Base-by-base conservation (phyloP, 2,888 invertebrate genomes). In the Scaptodrosophila latifasciaeformis region DNA sequence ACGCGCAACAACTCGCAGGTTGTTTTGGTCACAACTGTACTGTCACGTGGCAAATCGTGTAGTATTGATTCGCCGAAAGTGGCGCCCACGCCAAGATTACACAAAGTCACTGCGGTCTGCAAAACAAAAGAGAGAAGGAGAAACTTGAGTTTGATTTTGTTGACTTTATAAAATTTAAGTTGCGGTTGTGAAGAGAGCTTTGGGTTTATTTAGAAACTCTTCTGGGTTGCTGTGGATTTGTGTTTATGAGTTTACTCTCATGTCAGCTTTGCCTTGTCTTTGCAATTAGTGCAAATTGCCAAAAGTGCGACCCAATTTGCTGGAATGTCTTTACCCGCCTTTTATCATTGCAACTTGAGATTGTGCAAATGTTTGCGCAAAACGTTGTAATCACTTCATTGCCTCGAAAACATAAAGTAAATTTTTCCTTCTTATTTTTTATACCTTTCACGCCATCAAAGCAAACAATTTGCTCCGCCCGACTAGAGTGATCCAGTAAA, bases 51-150 rank as follows among this genome's bases (percentile, higher is more conserved):
- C 63, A 91, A 88, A 84, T 92, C 92, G 79, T 91, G 90, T 66
- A 93, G 87, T 72, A 93, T 91, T 49, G 91, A 91, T 87, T 93
- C 93, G 0, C 93, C 93, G 82, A 93, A 93, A 52, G 92, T 92
- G 55, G 92, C 91, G 18, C 93, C 93, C 59, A 91, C 90, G 39
- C 91, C 91, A 59, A 93, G 86, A 59, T 90, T 91, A 83, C 92
- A 90, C 70, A 92, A 82, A 24, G 91, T 91, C 49, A 90, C 89
- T 21, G 90, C 89, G 78, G 89, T 89, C 92, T 92, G 88, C 13
- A 88, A 88, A 29, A 42, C 42, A 54, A 19, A 37, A 19, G 12
- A 39, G 17, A 17, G n/a, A 29, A 15, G 12, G 1, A 39, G 24
- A 29, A n/a, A 27, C 47, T 2, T 9, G 12, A 3, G 31, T 31